Conservation (phyloP, 2,888 invertebrate species). For the Tipula confusa region DNA sequence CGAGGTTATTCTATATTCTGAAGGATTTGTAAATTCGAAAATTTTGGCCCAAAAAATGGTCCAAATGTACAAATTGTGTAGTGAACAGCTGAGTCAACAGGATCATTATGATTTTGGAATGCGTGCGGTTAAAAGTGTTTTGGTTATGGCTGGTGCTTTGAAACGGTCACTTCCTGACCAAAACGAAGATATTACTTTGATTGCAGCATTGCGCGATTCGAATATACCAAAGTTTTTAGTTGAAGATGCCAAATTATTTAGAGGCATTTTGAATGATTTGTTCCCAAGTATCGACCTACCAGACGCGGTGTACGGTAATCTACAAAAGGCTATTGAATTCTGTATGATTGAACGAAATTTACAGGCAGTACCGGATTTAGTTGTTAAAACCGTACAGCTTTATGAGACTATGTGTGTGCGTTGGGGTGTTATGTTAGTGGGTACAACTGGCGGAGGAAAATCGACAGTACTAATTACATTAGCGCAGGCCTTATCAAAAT, state of each 20-base stretch:
- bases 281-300: slow-evolving; percentile 81
- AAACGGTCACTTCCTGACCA: slow-evolving; percentile 82
- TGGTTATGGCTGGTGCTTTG: slow-evolving; percentile 87
- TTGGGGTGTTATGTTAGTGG: slow-evolving; percentile 90
- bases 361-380: slow-evolving; percentile 63
- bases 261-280: slow-evolving; percentile 83
- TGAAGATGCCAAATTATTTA: slow-evolving; percentile 78
- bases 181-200: slow-evolving; percentile 75
- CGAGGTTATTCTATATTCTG: slow-evolving; percentile 88
- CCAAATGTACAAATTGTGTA: slow-evolving; percentile 86
- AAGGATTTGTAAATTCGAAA: slow-evolving; percentile 86
- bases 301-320: slow-evolving; percentile 70
- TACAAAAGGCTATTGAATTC: slow-evolving; percentile 61
- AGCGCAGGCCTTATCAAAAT: slow-evolving; percentile 62
- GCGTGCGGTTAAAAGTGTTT: slow-evolving; percentile 88
- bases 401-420: slow-evolving; percentile 88
- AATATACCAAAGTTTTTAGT: slow-evolving; percentile 86
- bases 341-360: slow-evolving; percentile 57
- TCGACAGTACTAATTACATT: slow-evolving; percentile 72
- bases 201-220: slow-evolving; percentile 81
- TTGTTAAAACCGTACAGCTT: slow-evolving; percentile 75
- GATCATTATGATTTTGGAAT: slow-evolving; percentile 92
- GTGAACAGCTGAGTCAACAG: slow-evolving; percentile 86
- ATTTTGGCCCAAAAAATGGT: slow-evolving; percentile 87
- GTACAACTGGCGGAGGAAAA: slow-evolving; percentile 85